A percentile compares a stretch with the other conserved stretches of the same genome.
These are phyloP conservation scores for Artibeus jamaicensis DNA, from an alignment of 2,797 vertebrate species.

Conservation along the genomic window DNA sequence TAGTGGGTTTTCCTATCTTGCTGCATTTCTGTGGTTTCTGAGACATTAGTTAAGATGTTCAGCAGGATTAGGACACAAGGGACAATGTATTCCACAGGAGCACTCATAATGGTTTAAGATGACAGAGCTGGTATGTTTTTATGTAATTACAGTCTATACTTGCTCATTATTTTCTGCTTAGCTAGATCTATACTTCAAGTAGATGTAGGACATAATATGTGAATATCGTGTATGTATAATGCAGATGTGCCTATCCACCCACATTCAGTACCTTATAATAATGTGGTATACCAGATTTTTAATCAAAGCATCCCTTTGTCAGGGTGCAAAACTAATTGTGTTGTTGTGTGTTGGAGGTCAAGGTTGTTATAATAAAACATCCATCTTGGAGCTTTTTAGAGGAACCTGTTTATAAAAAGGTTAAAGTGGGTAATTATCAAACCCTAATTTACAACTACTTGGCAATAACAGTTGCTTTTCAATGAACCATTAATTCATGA, in stretches of 20 bases:
- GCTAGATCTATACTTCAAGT: neutral
- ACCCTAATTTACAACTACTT: conserved; percentile 83
- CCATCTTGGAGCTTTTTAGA: conserved; percentile 83
- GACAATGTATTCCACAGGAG: neutral
- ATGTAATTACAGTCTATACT: neutral
- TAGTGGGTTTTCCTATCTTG: neutral
- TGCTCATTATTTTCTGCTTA: conserved; percentile 12
- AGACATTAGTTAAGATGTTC: neutral
- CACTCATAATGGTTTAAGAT: neutral
- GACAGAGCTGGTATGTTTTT: neutral
- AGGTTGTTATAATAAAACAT: conserved; percentile 83
- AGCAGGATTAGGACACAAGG: neutral
- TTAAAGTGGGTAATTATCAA: conserved; percentile 87
- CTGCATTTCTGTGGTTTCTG: neutral
- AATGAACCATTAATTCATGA: conserved; percentile 84
- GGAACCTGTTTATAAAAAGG: conserved; percentile 84
- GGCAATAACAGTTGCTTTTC: conserved; percentile 85
- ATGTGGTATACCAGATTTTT: conserved; percentile 33
- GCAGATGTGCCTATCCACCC: neutral
- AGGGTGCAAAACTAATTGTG: conserved; percentile 81
- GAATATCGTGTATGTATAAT: neutral
- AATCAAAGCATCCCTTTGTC: conserved; percentile 79
- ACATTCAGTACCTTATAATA: conserved; percentile 35
- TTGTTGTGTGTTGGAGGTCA: conserved; percentile 80
- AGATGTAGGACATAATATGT: neutral